Percentiles rank a stretch among this genome's conserved stretches.
phyloP scores from a whole-genome alignment of 2,888 invertebrate genomes.

The Sphaeridia pumilis region DNA sequence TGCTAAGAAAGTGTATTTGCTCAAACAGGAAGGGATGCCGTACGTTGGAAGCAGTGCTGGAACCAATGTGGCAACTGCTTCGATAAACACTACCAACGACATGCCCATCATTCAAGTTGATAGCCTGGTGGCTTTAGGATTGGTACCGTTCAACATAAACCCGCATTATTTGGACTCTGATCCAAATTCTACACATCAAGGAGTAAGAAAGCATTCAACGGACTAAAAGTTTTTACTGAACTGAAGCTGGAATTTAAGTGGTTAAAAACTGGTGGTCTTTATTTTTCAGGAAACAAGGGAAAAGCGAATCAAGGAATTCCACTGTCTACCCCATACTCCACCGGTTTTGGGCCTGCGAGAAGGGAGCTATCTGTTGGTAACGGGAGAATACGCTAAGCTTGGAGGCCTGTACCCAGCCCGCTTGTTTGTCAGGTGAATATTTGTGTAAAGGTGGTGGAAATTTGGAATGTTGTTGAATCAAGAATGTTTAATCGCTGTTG shows the following conservation, averaged over 20 bases:
- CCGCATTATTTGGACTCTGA: conserved; percentile 65
- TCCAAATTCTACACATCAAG: conserved; percentile 54
- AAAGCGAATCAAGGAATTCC: conserved; percentile 57
- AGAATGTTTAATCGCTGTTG: conserved; percentile 11
- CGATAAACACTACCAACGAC: conserved; percentile 73
- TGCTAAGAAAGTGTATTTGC: neutral
- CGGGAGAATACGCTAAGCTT: conserved; percentile 49
- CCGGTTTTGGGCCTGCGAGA: conserved; percentile 61
- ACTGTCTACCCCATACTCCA: conserved; percentile 47
- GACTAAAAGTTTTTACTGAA: neutral
- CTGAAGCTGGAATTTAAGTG: neutral
- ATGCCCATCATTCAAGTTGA: conserved; percentile 69
- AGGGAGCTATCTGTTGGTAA: conserved; percentile 53
- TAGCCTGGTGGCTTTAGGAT: conserved; percentile 42
- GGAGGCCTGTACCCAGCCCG: conserved; percentile 53
- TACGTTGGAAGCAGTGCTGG: conserved; percentile 74
- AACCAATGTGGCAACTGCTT: conserved; percentile 66
- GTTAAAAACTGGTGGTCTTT: neutral
- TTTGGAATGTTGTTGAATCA: neutral
- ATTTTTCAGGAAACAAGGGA: conserved; percentile 55
- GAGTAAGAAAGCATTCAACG: conserved; percentile 40
- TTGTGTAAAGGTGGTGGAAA: neutral
- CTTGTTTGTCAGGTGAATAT: conserved; percentile 52
- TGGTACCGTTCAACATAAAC: conserved; percentile 74
- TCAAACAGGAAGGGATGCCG: conserved; percentile 47